Percentiles rank a stretch among this genome's conserved stretches.
Conservation (phyloP, 1,140 invertebrate species). For the Akabosia matsudoensis region DNA sequence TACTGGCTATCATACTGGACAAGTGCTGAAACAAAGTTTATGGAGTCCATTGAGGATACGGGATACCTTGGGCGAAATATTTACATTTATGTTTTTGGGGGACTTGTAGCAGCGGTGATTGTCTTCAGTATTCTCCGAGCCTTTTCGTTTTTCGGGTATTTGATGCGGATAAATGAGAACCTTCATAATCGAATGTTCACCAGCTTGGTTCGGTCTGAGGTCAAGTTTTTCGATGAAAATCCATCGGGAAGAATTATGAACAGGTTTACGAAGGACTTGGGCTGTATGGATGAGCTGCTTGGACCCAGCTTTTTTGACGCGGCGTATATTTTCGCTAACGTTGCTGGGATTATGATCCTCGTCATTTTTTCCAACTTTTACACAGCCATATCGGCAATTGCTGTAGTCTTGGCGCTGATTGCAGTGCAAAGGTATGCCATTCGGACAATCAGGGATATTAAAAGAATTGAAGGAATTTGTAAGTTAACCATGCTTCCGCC, state of each 20-base stretch:
- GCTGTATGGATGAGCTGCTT: slow-evolving; percentile 78
- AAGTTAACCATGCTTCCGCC: slow-evolving; percentile 16
- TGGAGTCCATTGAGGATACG: neutral
- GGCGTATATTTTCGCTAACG: slow-evolving; percentile 28
- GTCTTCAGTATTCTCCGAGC: neutral
- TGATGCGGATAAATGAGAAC: slow-evolving; percentile 54
- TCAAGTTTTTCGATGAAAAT: slow-evolving; percentile 55
- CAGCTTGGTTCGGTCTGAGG: slow-evolving; percentile 50
- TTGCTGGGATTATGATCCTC: slow-evolving; percentile 11
- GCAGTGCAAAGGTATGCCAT: slow-evolving; percentile 38
- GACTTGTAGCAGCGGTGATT: neutral
- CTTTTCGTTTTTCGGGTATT: slow-evolving; percentile 43
- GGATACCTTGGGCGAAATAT: slow-evolving; percentile 2
- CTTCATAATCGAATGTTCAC: slow-evolving; percentile 57
- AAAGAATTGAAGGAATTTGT: slow-evolving; percentile 39
- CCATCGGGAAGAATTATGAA: slow-evolving; percentile 67
- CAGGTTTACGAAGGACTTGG: slow-evolving; percentile 80
- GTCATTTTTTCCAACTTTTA: slow-evolving; percentile 23
- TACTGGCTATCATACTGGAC: slow-evolving; percentile 42
- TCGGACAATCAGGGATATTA: slow-evolving; percentile 38
- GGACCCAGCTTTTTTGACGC: slow-evolving; percentile 70
- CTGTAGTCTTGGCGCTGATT: slow-evolving; percentile 26
- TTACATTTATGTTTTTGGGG: neutral
- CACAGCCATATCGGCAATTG: slow-evolving; percentile 25
- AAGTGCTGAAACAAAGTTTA: neutral